Base-by-base conservation (phyloP, 2,888 invertebrate species). In the Eupithecia dodoneata region DNA sequence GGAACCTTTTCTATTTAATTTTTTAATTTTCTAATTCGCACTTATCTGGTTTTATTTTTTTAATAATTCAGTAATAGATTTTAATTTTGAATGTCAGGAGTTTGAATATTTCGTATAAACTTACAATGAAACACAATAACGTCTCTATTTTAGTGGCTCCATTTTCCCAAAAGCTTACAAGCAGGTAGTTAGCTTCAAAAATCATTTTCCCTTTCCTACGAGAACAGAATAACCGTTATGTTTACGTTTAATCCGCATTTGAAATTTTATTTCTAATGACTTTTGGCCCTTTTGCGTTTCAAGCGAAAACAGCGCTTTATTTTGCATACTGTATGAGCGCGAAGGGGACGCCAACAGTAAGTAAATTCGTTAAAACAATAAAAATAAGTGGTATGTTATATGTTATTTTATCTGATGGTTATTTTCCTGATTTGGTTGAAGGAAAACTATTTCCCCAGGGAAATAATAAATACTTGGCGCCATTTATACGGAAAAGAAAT, bases 241-340 rank as follows among this genome's bases (percentile, higher is more conserved):
- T 94, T 95, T 94, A 94, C 94, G 93, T 94, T 95, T 94, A 93
- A 94, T 94, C 92, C 90, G 86, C 88, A 89, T 87, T 87, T 91
- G 89, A 93, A 93, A 93, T 93, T 94, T 94, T 92, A 94, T 93
- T 90, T 89, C 85, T 86, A 86, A 81, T 85, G 85, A 76, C 84
- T 85, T 70, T 15, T 63, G 63, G 66, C 70, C 45, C 70, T 47
- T 86, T 84, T 83, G 83, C 83, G 81, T 85, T 84, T 81, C 78
- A 83, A 87, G 85, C 87, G 83, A 81, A 30, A 80, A 79, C 73
- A 81, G 81, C 82, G 81, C 85, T 85, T 81, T 84, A 80, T 52
- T 70, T n/a, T 59, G 52, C 18, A 15, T 66, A 66, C 41, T 63
- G 63, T 63, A 30, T 63, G 12, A 59, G 18, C 4, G 10, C 30